Base-by-base conservation (phyloP, 1,140 invertebrate genomes). In the Apis florea region DNA sequence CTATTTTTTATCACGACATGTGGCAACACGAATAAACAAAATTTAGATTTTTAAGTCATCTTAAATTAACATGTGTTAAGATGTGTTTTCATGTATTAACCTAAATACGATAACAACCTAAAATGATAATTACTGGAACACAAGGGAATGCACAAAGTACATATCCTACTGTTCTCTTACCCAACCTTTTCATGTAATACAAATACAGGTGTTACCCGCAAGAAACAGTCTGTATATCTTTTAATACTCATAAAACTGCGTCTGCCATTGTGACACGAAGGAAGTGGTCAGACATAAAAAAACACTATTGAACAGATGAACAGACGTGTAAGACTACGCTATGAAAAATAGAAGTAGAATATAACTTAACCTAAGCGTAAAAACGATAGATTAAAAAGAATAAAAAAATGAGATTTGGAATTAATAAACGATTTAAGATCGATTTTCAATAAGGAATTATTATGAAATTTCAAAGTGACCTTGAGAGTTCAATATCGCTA, bases 161-260 rank as follows among this genome's bases (percentile, higher is more conserved):
- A 51, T 6, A 47, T 26, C 5, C 8, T 68, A 49, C 6, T 67
- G 12, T 21, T 24, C 0, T 15, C 5, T 24, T 49, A 24, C 66
- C 15, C 4, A 4, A 11, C 21, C n/a, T 51, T 24, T 26, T 19
- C n/a, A 9, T 13, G 2, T 10, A 58, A n/a, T 68, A 69, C 64
- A 77, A 77, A 69, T n/a, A 78, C 75, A 78, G 75, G 66, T 78
- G 66, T 78, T 49, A 49, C 17, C 2, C 8, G 21, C 24, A 66
- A 17, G 51, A 61, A 72, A 31, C 21, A 51, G 53, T 9, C 4
- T 9, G 40, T 54, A 12, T 49, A 51, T 49, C 47, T 51, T 26
- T 24, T 26, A 53, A 53, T 21, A 26, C 17, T 69, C 53, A 58
- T 77, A 58, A 68, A 77, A 58, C 31, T 54, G 53, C 54, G 26